Percentiles rank a stretch among this genome's conserved stretches.
These are phyloP conservation scores for Oncorhynchus mykiss DNA, from an alignment of 2,113 vertebrate genomes.

Conservation along the genomic window DNA sequence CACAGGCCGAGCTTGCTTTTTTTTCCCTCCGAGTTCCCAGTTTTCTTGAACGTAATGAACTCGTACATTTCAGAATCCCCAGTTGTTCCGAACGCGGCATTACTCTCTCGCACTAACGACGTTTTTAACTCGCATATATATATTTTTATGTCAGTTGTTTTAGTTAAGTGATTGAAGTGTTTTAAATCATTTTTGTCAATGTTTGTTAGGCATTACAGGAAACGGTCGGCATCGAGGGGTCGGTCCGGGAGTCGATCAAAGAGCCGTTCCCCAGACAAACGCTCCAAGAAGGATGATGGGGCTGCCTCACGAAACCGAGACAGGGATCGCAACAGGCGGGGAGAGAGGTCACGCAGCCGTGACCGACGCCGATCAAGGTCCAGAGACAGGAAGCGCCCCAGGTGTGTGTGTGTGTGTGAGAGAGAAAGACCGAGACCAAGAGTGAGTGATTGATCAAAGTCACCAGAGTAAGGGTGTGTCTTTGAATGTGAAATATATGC, in stretches of 20 bases:
- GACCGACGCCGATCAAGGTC: constrained; percentile 92
- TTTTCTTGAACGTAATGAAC: too few species aligned
- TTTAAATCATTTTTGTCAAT: background rate
- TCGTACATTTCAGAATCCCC: too few species aligned
- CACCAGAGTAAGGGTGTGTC: background rate
- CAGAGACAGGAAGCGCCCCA: constrained; percentile 87
- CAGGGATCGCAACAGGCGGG: constrained; percentile 70
- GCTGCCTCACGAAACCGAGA: constrained; percentile 73
- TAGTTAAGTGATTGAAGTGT: too few species aligned
- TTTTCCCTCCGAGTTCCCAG: too few species aligned
- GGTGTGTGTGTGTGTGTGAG: constrained; percentile 63
- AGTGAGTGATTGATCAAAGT: background rate
- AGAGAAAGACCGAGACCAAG: background rate
- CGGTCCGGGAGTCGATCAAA: constrained; percentile 88
- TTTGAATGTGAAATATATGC: background rate
- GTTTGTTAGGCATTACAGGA: constrained; percentile 87
- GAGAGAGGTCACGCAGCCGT: constrained; percentile 86
- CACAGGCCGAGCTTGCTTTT: too few species aligned
- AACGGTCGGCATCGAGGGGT: constrained; percentile 87
- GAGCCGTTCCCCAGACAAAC: constrained; percentile 93
- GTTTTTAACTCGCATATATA: too few species aligned
- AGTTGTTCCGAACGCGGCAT: too few species aligned
- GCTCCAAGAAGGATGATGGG: constrained; percentile 87
- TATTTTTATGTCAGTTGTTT: too few species aligned
- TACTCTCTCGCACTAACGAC: too few species aligned